phyloP scores from a whole-genome alignment of 2,797 vertebrate genomes.

The Trichosurus vulpecula region DNA sequence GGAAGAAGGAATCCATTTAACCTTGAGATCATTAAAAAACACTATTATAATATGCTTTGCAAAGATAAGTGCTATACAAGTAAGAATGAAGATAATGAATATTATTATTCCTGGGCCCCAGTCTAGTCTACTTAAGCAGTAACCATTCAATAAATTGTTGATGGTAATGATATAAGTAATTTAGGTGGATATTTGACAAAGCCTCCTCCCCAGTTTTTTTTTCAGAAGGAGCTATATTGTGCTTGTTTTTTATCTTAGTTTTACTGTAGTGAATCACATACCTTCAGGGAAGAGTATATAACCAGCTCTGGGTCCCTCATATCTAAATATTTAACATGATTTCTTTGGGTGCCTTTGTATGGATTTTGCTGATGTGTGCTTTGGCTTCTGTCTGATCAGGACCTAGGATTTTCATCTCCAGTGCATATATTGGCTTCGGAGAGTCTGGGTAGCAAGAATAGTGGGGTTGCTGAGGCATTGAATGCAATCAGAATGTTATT shows the following conservation, averaged over 20 bases:
- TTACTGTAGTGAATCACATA: conserved; percentile 54
- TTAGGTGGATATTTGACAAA: conserved; percentile 61
- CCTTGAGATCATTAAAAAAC: background rate
- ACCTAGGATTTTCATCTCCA: conserved; percentile 72
- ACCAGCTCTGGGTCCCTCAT: conserved; percentile 50
- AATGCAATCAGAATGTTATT: conserved; percentile 81
- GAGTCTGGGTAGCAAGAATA: conserved; percentile 70
- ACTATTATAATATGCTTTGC: background rate
- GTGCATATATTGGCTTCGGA: conserved; percentile 73
- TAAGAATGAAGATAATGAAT: background rate
- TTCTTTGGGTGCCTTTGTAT: conserved; percentile 67
- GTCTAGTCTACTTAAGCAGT: background rate
- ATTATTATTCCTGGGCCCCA: background rate
- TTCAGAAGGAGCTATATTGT: conserved; percentile 62
- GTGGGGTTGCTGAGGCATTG: conserved; percentile 76
- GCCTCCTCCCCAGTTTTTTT: conserved; percentile 44
- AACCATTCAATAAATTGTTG: conserved; percentile 36
- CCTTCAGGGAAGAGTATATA: conserved; percentile 55
- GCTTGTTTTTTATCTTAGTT: conserved; percentile 66
- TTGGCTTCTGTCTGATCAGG: conserved; percentile 70
- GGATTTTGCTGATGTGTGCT: conserved; percentile 70
- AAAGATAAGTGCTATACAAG: background rate
- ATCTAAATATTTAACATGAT: conserved; percentile 77
- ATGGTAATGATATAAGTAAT: conserved; percentile 65
- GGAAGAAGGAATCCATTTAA: background rate